Conservation (phyloP, 2,113 vertebrate species). For the Peromyscus californicus region DNA sequence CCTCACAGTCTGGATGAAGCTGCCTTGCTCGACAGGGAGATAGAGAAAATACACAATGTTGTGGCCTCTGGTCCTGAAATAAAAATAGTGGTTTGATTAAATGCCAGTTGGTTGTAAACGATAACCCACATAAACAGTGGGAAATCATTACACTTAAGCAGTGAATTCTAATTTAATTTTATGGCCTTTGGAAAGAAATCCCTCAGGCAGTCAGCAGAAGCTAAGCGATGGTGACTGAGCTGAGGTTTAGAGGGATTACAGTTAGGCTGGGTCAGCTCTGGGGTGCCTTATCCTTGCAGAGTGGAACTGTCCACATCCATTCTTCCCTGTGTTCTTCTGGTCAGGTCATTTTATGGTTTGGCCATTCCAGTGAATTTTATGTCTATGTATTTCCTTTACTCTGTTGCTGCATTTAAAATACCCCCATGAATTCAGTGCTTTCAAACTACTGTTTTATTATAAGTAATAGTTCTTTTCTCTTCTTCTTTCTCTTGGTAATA, state of each 20-base stretch:
- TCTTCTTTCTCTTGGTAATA: not conserved
- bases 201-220: constrained; percentile 59
- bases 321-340: not conserved
- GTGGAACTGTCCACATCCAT: not conserved
- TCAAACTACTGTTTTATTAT: not conserved
- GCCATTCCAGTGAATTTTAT: not conserved
- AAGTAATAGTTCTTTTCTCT: not conserved
- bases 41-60: constrained; percentile 63
- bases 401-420: not conserved
- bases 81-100: constrained; percentile 82
- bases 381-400: not conserved
- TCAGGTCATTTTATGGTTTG: not conserved
- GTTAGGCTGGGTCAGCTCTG: not conserved
- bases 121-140: constrained; percentile 78
- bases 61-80: constrained; percentile 72
- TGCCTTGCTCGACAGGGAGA: constrained; percentile 61
- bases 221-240: not conserved
- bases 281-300: not conserved
- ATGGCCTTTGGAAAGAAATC: constrained; percentile 69
- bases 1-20: constrained; percentile 66
- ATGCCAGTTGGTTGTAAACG: constrained; percentile 84
- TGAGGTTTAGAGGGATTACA: not conserved
- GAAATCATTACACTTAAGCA: constrained; percentile 78
- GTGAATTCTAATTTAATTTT: constrained; percentile 83
- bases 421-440: not conserved